Conservation (phyloP, 2,797 vertebrate species). For the Muscicapa comitata region DNA sequence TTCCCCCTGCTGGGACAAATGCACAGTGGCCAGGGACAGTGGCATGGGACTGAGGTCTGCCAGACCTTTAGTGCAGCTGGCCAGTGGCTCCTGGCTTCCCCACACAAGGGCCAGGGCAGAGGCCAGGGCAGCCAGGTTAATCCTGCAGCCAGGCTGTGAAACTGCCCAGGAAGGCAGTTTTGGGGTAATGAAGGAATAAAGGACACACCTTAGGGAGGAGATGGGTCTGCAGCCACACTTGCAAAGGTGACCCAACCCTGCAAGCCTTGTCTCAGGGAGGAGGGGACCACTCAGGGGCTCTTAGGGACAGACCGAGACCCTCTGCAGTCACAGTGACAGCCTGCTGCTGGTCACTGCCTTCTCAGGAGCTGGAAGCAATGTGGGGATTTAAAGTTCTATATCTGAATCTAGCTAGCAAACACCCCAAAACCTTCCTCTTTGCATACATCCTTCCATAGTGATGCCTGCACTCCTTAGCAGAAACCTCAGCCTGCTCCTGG, state of each 20-base stretch:
- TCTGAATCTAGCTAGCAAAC: neutral
- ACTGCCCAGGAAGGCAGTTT: neutral
- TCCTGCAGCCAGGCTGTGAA: neutral
- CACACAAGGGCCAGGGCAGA: neutral
- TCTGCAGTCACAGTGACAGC: neutral
- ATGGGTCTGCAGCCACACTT: neutral
- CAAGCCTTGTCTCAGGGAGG: neutral
- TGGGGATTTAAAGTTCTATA: neutral
- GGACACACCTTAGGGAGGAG: neutral
- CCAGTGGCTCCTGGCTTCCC: neutral
- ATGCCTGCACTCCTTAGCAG: neutral
- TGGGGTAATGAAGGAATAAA: neutral
- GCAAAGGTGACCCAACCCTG: neutral
- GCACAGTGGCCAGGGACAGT: rapidly evolving
- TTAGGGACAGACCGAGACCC: neutral
- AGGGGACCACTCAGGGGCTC: neutral
- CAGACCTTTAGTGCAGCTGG: neutral
- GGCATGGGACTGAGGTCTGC: neutral
- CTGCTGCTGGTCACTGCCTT: neutral
- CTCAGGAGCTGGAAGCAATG: neutral
- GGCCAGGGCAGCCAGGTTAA: neutral
- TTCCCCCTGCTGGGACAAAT: neutral
- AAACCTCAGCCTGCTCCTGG: neutral
- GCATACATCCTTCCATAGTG: neutral
- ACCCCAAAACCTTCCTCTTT: neutral